Evolutionary conservation across 64 coral and sea anemone species (phyloP).

Genomic region (Pocillopora damicornis): DNA sequence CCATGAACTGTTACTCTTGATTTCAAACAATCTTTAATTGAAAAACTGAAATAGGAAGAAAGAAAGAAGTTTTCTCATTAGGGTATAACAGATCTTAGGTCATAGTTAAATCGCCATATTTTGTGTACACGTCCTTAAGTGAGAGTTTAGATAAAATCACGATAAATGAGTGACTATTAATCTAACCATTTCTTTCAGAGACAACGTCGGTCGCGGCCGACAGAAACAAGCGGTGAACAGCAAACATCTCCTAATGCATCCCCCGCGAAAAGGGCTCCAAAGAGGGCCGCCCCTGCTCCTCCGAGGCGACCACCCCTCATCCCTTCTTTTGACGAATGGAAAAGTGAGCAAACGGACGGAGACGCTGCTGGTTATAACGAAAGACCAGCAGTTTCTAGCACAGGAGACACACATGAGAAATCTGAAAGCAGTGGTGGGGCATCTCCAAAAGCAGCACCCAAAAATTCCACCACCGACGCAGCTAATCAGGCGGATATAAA

Average conservation of each 20-base stretch:
- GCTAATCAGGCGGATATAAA: constrained; percentile 68
- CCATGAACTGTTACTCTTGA: no score
- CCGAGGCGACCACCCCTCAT: constrained; percentile 47
- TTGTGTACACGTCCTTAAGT: no score
- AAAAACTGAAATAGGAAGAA: no score
- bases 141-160: no score
- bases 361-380: not conserved
- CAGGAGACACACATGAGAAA: not conserved
- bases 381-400: not conserved
- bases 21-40: no score
- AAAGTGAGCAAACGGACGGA: not conserved
- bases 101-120: no score
- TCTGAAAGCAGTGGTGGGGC: not conserved
- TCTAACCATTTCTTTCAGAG: not conserved
- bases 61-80: no score
- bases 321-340: constrained; percentile 54
- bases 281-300: constrained; percentile 21
- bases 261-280: constrained; percentile 7
- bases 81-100: no score
- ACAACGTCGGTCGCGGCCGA: not conserved
- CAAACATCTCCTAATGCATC: constrained; percentile 26
- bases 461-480: not conserved
- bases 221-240: not conserved
- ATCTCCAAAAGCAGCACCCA: not conserved
- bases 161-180: not conserved